Percentiles rank a stretch among this genome's conserved stretches.
Evolutionary conservation across 2,797 vertebrate genomes (phyloP).

Genomic region (Hydrocynus forskahlii): DNA sequence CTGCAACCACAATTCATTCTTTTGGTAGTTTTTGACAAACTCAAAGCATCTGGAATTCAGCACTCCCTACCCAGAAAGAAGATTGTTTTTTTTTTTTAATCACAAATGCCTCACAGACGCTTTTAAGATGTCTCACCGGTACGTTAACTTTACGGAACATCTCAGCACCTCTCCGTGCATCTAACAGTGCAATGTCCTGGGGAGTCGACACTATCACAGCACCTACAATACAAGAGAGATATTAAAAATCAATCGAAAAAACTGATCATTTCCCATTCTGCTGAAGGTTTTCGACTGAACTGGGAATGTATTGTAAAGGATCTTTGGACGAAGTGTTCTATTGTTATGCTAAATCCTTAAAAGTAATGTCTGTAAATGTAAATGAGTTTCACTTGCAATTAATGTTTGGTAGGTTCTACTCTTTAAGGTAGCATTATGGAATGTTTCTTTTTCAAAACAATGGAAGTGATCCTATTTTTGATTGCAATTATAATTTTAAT

Average conservation of each 20-base stretch:
- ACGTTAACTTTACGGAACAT: constrained; percentile 96
- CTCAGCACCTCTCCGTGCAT: constrained; percentile 90
- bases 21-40: background rate
- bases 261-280: background rate
- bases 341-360: no score
- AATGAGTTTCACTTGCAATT: no score
- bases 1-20: background rate
- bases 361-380: no score
- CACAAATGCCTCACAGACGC: constrained; percentile 7
- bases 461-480: no score
- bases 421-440: no score
- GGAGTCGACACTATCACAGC: constrained; percentile 95
- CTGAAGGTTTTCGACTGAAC: background rate
- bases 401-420: no score
- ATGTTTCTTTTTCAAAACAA: no score
- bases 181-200: constrained; percentile 92
- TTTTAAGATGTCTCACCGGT: constrained; percentile 75
- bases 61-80: background rate
- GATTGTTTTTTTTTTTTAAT: background rate
- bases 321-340: no score
- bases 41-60: constrained; percentile 31
- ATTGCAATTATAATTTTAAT: no score
- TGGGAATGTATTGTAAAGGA: background rate
- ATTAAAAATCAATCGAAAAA: background rate
- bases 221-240: constrained; percentile 70